Percentiles rank a stretch among this genome's conserved stretches.
Conservation (phyloP, 1,140 invertebrate genomes). For the Scaptomyza hsui region DNA sequence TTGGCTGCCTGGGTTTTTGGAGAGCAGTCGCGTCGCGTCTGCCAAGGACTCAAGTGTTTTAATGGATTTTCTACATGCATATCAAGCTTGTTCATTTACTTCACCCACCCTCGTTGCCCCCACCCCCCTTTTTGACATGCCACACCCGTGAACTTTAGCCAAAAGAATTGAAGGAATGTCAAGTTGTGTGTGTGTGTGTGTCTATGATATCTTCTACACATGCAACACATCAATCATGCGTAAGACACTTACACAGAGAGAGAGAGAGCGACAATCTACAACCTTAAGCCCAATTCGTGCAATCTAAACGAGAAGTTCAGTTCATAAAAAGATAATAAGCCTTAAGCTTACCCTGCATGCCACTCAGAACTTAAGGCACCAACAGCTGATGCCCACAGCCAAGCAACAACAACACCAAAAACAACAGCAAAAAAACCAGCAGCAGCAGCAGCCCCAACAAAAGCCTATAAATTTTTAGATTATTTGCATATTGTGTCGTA, state of each 20-base stretch:
- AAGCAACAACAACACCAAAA: background rate
- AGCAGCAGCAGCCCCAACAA: conserved; percentile 41
- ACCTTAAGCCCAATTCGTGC: conserved; percentile 39
- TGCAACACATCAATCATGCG: conserved; percentile 72
- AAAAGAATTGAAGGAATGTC: conserved; percentile 58
- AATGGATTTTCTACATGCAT: conserved; percentile 68
- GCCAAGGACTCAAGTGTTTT: conserved; percentile 72
- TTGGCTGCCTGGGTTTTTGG: conserved; percentile 14
- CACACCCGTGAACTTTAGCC: conserved; percentile 44
- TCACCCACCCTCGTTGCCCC: background rate
- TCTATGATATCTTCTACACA: conserved; percentile 47
- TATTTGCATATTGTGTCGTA: conserved; percentile 74
- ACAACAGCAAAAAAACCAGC: conserved; percentile 23
- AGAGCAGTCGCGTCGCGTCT: conserved; percentile 58
- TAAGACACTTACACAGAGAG: background rate
- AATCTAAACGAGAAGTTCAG: conserved; percentile 59
- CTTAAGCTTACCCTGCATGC: conserved; percentile 64
- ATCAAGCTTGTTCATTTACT: conserved; percentile 45
- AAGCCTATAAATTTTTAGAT: conserved; percentile 82
- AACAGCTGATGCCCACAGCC: conserved; percentile 33
- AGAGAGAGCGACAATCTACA: conserved; percentile 29
- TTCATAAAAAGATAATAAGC: conserved; percentile 80
- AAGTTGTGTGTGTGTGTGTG: conserved; percentile 52
- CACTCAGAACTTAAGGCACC: conserved; percentile 60
- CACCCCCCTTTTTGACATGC: background rate